Percentiles rank a stretch among this genome's conserved stretches.
phyloP scores from a whole-genome alignment of 2,797 vertebrate species.

The Lagorchestes hirsutus region DNA sequence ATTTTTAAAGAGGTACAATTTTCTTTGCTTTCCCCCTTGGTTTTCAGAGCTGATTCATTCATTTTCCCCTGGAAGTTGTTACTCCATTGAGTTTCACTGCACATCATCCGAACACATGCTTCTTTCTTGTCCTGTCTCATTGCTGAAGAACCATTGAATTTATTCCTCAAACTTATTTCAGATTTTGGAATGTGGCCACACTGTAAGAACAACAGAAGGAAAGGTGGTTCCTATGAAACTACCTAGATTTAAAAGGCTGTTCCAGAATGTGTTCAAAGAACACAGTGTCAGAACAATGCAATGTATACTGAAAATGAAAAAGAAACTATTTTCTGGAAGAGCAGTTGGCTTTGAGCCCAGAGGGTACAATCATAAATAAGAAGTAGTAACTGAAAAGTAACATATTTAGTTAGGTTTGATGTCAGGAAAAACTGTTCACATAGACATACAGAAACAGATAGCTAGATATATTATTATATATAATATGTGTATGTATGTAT shows the following conservation, averaged over 20 bases:
- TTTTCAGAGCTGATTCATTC: conserved; percentile 28
- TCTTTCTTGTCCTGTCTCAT: neutral
- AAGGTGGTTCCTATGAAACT: neutral
- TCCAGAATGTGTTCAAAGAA: conserved; percentile 61
- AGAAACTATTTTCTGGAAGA: conserved; percentile 32
- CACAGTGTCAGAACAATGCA: conserved; percentile 63
- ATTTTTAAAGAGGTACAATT: conserved; percentile 36
- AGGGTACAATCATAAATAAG: neutral
- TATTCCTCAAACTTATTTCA: conserved; percentile 65
- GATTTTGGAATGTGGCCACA: conserved; percentile 41
- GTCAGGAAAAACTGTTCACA: neutral
- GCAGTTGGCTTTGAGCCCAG: neutral
- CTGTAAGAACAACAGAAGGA: conserved; percentile 47
- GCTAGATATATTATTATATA: neutral
- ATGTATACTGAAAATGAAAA: conserved; percentile 73
- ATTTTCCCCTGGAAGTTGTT: conserved; percentile 18
- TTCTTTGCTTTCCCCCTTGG: conserved; percentile 32
- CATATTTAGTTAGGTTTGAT: neutral
- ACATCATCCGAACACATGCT: neutral
- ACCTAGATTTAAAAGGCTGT: conserved; percentile 47
- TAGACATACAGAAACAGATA: neutral
- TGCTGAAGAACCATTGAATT: conserved; percentile 60
- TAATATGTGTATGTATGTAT: too few relatives aligned
- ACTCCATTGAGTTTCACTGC: conserved; percentile 41
- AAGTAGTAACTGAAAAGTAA: neutral